Percentiles rank a stretch among this genome's conserved stretches.
Evolutionary conservation across 2,888 invertebrate genomes (phyloP).

Genomic region (Piscicola geometra): DNA sequence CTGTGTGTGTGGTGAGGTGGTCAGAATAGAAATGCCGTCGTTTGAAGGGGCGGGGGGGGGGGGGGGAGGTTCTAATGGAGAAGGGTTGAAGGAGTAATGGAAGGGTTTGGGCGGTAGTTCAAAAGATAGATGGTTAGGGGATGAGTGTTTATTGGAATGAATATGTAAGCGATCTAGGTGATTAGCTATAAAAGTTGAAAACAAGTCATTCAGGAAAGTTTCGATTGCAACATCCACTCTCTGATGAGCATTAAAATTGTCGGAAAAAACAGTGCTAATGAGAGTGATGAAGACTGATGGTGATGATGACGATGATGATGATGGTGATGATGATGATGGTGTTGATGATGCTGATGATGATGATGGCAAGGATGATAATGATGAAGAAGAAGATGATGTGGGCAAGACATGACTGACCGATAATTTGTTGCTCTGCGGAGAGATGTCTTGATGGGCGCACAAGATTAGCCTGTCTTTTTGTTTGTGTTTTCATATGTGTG

Average conservation of each 20-base stretch:
- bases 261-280: too few relatives aligned
- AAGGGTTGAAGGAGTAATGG: neutral
- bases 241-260: too few relatives aligned
- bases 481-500: too few relatives aligned
- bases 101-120: neutral
- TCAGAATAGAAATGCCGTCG: neutral
- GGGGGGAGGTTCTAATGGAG: neutral
- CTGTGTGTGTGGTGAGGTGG: neutral
- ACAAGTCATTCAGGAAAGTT: too few relatives aligned
- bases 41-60: neutral
- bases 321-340: neutral
- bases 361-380: constrained; percentile 60
- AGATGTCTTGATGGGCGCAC: constrained; percentile 16
- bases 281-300: neutral
- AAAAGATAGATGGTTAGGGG: too few relatives aligned
- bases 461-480: too few relatives aligned
- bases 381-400: constrained; percentile 61
- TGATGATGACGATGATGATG: constrained; percentile 6
- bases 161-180: too few relatives aligned
- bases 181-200: too few relatives aligned
- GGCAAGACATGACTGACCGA: neutral
- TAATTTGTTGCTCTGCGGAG: neutral
- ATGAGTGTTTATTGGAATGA: too few relatives aligned
- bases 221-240: too few relatives aligned
- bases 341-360: neutral